phyloP scores from a whole-genome alignment of 2,113 vertebrate species.

The Nerophis lumbriciformis region DNA sequence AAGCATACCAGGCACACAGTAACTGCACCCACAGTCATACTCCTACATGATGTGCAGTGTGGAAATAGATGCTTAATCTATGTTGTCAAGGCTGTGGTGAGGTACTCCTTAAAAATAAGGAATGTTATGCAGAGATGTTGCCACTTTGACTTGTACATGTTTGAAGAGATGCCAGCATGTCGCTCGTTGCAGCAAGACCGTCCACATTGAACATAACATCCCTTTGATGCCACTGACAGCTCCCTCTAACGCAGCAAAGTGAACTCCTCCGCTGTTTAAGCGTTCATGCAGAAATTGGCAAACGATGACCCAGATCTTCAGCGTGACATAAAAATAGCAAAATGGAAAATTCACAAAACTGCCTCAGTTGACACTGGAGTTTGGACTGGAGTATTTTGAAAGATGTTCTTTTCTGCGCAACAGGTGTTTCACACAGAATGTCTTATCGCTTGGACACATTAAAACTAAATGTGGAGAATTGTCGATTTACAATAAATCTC shows the following conservation, averaged over 20 bases:
- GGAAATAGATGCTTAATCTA: constrained; percentile 14
- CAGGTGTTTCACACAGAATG: neutral
- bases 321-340: constrained; percentile 4
- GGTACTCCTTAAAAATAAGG: constrained; percentile 26
- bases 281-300: constrained; percentile 27
- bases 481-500: neutral
- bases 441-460: neutral
- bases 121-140: constrained; percentile 17
- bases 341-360: neutral
- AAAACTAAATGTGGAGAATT: neutral
- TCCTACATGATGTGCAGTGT: constrained; percentile 11
- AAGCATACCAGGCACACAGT: constrained; percentile 20
- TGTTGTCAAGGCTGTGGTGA: constrained; percentile 10
- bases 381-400: neutral
- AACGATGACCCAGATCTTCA: constrained; percentile 21
- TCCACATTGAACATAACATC: constrained; percentile 34
- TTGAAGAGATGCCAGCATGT: constrained; percentile 33
- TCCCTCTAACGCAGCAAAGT: constrained; percentile 11
- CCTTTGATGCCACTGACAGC: constrained; percentile 39
- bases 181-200: constrained; percentile 11
- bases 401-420: neutral
- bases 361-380: neutral
- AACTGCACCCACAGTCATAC: neutral
- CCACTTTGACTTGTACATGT: constrained; percentile 24
- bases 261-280: constrained; percentile 9